Evolutionary conservation across 2,888 invertebrate species (phyloP).

Genomic region (Drosophila birchii): DNA sequence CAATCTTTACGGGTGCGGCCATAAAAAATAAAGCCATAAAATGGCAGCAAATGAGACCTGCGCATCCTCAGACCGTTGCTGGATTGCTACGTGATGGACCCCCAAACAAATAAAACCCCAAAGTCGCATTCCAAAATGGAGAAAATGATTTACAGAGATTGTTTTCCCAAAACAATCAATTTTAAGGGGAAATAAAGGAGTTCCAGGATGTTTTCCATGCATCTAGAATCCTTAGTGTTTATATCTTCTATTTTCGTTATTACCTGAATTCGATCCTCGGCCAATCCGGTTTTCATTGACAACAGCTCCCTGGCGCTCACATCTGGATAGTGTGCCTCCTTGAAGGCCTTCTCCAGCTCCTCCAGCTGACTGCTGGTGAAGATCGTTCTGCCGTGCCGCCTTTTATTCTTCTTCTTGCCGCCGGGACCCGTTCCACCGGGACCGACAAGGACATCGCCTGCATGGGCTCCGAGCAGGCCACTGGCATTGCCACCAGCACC

Average conservation of each 20-base stretch:
- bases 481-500: conserved; percentile 61
- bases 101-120: conserved; percentile 1
- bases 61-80: conserved; percentile 23
- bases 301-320: conserved; percentile 98
- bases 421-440: conserved; percentile 72
- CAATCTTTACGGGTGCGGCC: conserved; percentile 53
- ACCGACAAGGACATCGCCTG: conserved; percentile 65
- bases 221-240: no score
- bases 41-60: conserved; percentile 10
- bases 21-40: conserved; percentile 35
- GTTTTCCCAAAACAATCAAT: background rate
- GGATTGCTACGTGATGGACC: conserved; percentile 48
- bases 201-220: background rate
- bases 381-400: conserved; percentile 97
- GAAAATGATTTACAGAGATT: conserved; percentile 6
- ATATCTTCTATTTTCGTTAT: conserved; percentile 56
- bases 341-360: conserved; percentile 99
- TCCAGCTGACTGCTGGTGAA: conserved; percentile 99
- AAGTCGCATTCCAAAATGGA: conserved; percentile 18
- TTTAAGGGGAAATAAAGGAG: background rate
- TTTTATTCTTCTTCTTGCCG: conserved; percentile 95
- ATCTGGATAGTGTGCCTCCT: conserved; percentile 99
- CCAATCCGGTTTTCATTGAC: conserved; percentile 95
- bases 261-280: conserved; percentile 97
- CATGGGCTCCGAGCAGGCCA: conserved; percentile 61